Evolutionary conservation across 2,113 vertebrate species (phyloP).

Genomic region (Xerus inauris): DNA sequence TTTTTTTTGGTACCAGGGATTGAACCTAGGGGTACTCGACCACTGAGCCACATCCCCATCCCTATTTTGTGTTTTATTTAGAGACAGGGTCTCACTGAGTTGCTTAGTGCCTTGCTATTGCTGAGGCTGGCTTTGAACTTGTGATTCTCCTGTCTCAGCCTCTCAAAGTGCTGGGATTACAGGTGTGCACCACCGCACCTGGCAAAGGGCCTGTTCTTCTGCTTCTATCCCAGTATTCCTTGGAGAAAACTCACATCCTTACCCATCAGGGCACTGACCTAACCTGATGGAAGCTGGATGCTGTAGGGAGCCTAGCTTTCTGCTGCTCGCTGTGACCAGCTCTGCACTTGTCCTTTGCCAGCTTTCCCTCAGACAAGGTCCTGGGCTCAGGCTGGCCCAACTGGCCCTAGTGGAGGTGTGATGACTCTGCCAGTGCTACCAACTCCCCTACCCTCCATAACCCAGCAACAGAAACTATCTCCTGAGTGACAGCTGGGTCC

Average conservation of each 20-base stretch:
- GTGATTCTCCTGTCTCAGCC: too few relatives aligned
- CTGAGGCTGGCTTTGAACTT: too few relatives aligned
- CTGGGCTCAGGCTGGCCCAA: neutral
- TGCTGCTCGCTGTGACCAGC: neutral
- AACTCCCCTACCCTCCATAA: neutral
- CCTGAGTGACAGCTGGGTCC: neutral
- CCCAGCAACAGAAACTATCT: conserved; percentile 18
- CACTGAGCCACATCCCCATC: too few relatives aligned
- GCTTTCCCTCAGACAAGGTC: neutral
- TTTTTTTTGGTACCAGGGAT: too few relatives aligned
- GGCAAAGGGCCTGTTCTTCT: neutral
- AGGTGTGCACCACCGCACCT: too few relatives aligned
- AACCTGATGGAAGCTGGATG: neutral
- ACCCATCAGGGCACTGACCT: neutral
- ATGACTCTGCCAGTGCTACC: neutral
- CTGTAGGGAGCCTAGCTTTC: neutral
- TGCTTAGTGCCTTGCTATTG: too few relatives aligned
- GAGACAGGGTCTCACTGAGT: too few relatives aligned
- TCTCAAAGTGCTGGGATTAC: too few relatives aligned
- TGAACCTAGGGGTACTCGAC: too few relatives aligned
- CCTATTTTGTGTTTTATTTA: too few relatives aligned
- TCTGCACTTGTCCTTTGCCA: neutral
- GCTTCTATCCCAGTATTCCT: neutral
- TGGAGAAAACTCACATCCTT: neutral
- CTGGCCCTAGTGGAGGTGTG: neutral